Evolutionary conservation across 2,888 invertebrate species (phyloP).

Genomic region (Lasioglossum zephyrum): DNA sequence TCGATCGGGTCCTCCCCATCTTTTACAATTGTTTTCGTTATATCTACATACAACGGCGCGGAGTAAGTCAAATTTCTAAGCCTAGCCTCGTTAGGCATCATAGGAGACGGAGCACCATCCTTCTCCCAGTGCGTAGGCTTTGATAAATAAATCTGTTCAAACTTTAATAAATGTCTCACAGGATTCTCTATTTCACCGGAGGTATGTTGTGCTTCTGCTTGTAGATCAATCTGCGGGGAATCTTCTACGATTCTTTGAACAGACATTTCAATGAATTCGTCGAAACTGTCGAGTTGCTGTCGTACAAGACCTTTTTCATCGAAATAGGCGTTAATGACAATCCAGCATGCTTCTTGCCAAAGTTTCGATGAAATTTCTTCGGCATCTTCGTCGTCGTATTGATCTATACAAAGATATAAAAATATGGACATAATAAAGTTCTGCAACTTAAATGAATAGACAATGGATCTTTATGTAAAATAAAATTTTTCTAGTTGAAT

Average conservation of each 20-base stretch:
- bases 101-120: constrained; percentile 99
- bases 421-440: neutral
- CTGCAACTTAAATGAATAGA: neutral
- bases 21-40: constrained; percentile 97
- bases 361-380: constrained; percentile 99
- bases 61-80: constrained; percentile 98
- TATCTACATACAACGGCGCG: constrained; percentile 99
- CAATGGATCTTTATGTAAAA: too few relatives aligned
- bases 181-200: constrained; percentile 96
- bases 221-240: constrained; percentile 98
- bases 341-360: constrained; percentile 99
- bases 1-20: constrained; percentile 94
- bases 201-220: constrained; percentile 98
- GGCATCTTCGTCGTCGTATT: constrained; percentile 93
- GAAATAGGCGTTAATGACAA: constrained; percentile 99
- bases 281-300: constrained; percentile 99
- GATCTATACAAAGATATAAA: constrained; percentile 50
- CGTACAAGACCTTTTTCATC: constrained; percentile 99
- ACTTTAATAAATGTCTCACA: constrained; percentile 94
- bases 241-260: constrained; percentile 99
- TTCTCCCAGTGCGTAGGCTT: constrained; percentile 99
- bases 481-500: too few relatives aligned
- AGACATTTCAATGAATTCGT: constrained; percentile 99
- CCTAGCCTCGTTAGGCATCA: constrained; percentile 99
- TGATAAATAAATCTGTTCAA: constrained; percentile 99